Evolutionary conservation across 2,113 vertebrate genomes (phyloP).

Genomic region (Mandrillus leucophaeus): DNA sequence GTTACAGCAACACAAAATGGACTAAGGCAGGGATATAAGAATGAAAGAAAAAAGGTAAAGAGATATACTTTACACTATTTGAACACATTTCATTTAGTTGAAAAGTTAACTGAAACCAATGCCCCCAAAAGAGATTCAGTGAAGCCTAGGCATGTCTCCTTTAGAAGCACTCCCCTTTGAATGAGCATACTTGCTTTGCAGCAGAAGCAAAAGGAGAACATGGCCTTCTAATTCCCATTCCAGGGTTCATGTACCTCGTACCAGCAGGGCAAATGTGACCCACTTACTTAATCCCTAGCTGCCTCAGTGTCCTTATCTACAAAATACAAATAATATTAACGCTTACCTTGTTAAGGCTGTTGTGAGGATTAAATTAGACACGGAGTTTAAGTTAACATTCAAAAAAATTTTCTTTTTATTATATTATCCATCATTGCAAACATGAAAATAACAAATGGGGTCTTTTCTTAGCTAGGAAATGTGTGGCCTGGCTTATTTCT

Average conservation of each 20-base stretch:
- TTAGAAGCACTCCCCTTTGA: neutral
- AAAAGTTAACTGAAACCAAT: conserved; percentile 4
- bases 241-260: neutral
- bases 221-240: neutral
- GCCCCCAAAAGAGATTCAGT: neutral
- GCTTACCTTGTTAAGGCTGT: neutral
- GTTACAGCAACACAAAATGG: neutral
- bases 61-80: neutral
- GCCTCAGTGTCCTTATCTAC: neutral
- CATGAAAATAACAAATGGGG: neutral
- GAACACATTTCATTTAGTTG: neutral
- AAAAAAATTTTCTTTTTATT: neutral
- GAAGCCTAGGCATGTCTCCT: neutral
- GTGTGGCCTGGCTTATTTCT: neutral
- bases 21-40: neutral
- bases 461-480: neutral
- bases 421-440: neutral
- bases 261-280: neutral
- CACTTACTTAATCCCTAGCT: neutral
- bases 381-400: neutral
- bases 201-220: neutral
- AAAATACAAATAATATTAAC: neutral
- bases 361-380: neutral
- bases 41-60: conserved; percentile 2
- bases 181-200: neutral